These are phyloP conservation scores for Drosophila antonietae DNA, from an alignment of 2,888 invertebrate species.

Conservation along the genomic window DNA sequence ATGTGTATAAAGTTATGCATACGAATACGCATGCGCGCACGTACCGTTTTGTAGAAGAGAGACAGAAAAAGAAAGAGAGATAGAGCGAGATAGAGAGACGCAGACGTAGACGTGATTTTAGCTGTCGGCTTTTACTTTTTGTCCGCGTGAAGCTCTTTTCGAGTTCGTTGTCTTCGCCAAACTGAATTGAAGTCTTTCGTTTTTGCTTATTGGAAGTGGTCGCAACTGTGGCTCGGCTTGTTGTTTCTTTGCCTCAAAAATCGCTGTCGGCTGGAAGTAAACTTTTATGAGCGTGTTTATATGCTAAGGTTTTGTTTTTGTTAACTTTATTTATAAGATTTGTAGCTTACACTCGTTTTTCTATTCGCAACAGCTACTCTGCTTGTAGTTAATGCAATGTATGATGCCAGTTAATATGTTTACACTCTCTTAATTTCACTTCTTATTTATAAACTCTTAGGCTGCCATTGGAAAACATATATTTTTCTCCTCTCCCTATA, in stretches of 20 bases:
- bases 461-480: slow-evolving; percentile 10
- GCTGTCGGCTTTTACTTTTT: slow-evolving; percentile 51
- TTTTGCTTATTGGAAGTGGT: slow-evolving; percentile 79
- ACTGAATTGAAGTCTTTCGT: slow-evolving; percentile 84
- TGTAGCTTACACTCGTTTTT: slow-evolving; percentile 25
- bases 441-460: slow-evolving; percentile 20
- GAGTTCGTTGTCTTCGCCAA: slow-evolving; percentile 84
- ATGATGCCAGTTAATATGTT: not conserved
- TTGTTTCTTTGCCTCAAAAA: slow-evolving; percentile 28
- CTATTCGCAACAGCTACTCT: slow-evolving; percentile 17
- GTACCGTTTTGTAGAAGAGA: slow-evolving; percentile 62
- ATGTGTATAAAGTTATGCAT: slow-evolving; percentile 17
- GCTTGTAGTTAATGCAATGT: slow-evolving; percentile 16
- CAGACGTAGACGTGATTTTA: slow-evolving; percentile 48
- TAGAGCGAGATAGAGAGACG: slow-evolving; percentile 25
- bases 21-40: slow-evolving; percentile 72
- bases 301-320: slow-evolving; percentile 39
- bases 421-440: slow-evolving; percentile 21
- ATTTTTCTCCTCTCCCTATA: slow-evolving; percentile 5
- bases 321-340: slow-evolving; percentile 5
- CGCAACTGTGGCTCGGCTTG: slow-evolving; percentile 38
- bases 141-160: slow-evolving; percentile 79
- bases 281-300: slow-evolving; percentile 45
- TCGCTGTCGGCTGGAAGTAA: slow-evolving; percentile 55
- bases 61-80: slow-evolving; percentile 28